These are phyloP conservation scores for Ctenomys sociabilis DNA, from an alignment of 2,113 vertebrate genomes.

Conservation along the genomic window DNA sequence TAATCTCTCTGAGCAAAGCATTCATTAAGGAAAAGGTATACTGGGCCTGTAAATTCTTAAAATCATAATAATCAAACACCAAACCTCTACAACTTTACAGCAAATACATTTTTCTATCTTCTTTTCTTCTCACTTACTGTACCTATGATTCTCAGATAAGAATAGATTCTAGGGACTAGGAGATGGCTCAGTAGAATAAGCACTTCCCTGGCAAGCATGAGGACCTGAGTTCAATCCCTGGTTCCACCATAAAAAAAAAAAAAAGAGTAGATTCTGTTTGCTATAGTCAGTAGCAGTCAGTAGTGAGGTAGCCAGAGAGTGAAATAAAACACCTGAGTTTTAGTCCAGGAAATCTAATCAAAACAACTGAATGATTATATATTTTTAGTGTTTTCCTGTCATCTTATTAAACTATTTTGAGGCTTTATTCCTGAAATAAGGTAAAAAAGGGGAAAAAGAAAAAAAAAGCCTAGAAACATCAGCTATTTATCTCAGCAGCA, in stretches of 20 bases:
- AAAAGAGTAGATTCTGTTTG: background rate
- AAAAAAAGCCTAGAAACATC: conserved; percentile 4
- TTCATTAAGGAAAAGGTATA: background rate
- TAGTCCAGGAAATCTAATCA: background rate
- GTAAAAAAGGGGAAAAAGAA: background rate
- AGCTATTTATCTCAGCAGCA: background rate
- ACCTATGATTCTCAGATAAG: background rate
- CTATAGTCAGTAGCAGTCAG: background rate
- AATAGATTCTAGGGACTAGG: background rate
- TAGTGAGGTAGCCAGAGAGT: background rate
- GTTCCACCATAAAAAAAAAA: too few species aligned
- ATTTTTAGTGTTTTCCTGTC: conserved; percentile 43
- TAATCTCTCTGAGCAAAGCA: background rate
- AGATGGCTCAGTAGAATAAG: too few species aligned
- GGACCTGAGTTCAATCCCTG: too few species aligned
- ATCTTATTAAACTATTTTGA: conserved; percentile 45
- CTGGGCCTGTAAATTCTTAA: background rate
- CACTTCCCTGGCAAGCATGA: too few species aligned
- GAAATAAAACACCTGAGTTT: background rate
- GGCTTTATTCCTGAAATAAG: conserved; percentile 34
- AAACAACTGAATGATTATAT: background rate
- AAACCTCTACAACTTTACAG: background rate
- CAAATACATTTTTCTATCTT: background rate
- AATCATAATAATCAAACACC: background rate
- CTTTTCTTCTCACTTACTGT: background rate